phyloP scores from a whole-genome alignment of 2,797 vertebrate genomes.

The Prunella strophiata region DNA sequence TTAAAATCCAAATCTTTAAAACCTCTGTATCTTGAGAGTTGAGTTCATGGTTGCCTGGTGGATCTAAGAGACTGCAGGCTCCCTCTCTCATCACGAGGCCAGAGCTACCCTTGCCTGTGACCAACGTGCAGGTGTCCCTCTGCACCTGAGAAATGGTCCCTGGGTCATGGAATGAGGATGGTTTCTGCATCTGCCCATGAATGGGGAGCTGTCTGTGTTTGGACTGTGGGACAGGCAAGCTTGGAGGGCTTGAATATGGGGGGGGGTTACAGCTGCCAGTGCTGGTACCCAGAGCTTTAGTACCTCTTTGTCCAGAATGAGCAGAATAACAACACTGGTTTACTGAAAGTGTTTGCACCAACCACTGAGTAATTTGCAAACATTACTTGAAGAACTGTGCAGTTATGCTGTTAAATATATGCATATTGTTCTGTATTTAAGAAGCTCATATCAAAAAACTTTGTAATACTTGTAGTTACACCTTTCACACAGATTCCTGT shows the following conservation, averaged over 20 bases:
- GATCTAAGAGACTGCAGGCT: background rate
- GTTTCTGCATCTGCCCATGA: background rate
- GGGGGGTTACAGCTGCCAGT: background rate
- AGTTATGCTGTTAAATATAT: background rate
- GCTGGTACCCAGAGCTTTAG: background rate
- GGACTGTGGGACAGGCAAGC: rapidly evolving
- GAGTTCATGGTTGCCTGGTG: background rate
- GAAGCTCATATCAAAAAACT: background rate
- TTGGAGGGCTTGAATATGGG: background rate
- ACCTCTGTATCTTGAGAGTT: background rate
- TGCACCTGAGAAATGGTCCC: background rate
- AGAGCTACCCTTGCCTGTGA: background rate
- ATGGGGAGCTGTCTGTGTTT: background rate
- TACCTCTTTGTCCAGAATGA: background rate
- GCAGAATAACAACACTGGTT: background rate
- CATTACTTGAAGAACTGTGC: background rate
- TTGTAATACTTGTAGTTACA: background rate
- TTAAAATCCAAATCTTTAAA: background rate
- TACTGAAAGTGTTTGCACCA: background rate
- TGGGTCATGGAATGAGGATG: too few species aligned
- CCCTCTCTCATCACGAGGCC: rapidly evolving
- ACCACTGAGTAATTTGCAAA: background rate
- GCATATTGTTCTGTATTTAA: background rate
- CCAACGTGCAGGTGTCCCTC: rapidly evolving
- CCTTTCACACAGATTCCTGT: background rate